Conservation (phyloP, 37 sponge, comb jelly and placozoan genomes). For the Halisarca cf. caerulea region DNA sequence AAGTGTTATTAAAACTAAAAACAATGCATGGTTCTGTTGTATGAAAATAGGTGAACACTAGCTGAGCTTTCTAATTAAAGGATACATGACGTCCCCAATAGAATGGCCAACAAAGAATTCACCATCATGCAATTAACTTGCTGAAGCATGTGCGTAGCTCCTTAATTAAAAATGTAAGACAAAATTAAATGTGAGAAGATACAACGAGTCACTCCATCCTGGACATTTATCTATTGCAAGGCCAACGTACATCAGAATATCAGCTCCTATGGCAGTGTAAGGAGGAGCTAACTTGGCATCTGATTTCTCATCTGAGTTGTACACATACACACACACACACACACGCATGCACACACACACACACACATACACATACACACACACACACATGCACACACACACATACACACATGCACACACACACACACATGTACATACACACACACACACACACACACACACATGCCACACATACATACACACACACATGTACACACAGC, state of each 20-base stretch:
- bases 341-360: no score
- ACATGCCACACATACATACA: no score
- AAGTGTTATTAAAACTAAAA: slow-evolving; percentile 17
- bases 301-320: not conserved
- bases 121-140: slow-evolving; percentile 36
- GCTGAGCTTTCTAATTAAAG: not conserved
- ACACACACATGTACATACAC: no score
- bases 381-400: no score
- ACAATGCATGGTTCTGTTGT: not conserved
- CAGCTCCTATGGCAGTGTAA: not conserved
- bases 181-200: slow-evolving; percentile 61
- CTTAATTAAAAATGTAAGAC: slow-evolving; percentile 34
- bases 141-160: slow-evolving; percentile 52
- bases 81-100: slow-evolving; percentile 34
- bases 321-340: no score
- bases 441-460: no score
- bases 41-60: not conserved
- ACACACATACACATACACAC: no score
- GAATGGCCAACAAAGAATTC: slow-evolving; percentile 38
- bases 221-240: slow-evolving; percentile 44
- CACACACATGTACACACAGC: no score
- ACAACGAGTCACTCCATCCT: not conserved
- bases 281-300: not conserved
- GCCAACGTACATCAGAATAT: slow-evolving; percentile 51
- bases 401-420: no score